phyloP scores from a whole-genome alignment of 37 sponge, comb jelly and placozoan genomes.

The Ephydatia muelleri region DNA sequence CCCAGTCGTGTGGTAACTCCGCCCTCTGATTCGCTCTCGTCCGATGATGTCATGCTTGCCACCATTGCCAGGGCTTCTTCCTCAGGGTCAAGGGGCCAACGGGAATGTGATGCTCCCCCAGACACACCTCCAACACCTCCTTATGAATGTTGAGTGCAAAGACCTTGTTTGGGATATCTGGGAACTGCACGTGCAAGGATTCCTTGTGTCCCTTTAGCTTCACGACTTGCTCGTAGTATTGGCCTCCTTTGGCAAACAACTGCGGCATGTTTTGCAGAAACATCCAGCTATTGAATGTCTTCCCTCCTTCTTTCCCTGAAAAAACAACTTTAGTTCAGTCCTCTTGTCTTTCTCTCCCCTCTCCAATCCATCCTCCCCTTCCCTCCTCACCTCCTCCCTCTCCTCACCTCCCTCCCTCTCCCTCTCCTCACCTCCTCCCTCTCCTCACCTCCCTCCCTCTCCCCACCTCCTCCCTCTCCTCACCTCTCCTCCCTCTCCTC shows the following conservation, averaged over 20 bases:
- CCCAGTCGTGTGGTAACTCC: neutral
- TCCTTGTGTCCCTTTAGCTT: conserved; percentile 30
- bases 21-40: neutral
- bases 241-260: conserved; percentile 64
- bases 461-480: neutral
- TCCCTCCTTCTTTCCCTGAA: neutral
- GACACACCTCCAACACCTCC: conserved; percentile 64
- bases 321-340: neutral
- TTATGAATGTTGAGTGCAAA: conserved; percentile 56
- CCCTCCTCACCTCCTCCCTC: neutral
- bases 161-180: conserved; percentile 48
- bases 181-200: conserved; percentile 61
- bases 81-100: conserved; percentile 47
- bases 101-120: conserved; percentile 69
- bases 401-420: neutral
- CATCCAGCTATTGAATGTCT: conserved; percentile 40
- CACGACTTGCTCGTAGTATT: conserved; percentile 66
- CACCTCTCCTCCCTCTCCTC: neutral
- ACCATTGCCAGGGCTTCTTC: conserved; percentile 34
- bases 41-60: neutral
- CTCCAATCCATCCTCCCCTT: neutral
- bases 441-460: neutral
- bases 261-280: conserved; percentile 49
- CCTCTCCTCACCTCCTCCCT: neutral
- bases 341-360: neutral